Conservation (phyloP, 2,888 invertebrate genomes). For the Anthrax anthrax region DNA sequence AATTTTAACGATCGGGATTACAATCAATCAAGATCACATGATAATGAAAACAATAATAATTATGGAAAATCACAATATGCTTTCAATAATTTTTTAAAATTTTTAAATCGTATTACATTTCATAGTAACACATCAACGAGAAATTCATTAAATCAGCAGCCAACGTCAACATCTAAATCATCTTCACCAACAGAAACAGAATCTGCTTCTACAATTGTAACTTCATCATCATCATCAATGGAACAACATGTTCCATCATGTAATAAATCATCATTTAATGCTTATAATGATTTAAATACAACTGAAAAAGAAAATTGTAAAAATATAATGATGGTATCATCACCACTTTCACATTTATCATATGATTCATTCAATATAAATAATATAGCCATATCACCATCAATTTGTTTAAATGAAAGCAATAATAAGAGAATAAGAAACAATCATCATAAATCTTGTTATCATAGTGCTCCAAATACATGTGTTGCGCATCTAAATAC, state of each 20-base stretch:
- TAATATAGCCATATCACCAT: not conserved
- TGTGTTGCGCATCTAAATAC: not conserved
- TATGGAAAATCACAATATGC: not conserved
- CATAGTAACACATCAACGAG: not conserved
- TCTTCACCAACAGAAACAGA: not conserved
- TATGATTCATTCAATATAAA: not conserved
- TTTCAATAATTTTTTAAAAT: not conserved
- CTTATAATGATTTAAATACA: too few species aligned
- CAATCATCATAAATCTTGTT: not conserved
- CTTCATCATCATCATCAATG: not conserved
- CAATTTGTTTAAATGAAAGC: not conserved
- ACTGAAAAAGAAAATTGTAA: not conserved
- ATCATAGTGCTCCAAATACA: not conserved
- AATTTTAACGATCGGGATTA: too few species aligned
- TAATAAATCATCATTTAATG: not conserved
- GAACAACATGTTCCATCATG: not conserved
- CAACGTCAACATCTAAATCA: not conserved
- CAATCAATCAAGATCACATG: too few species aligned
- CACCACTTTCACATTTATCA: not conserved
- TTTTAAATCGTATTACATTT: not conserved
- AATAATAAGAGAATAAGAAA: too few species aligned
- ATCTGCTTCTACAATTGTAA: not conserved
- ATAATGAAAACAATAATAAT: too few species aligned
- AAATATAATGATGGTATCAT: not conserved
- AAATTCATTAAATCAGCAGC: too few species aligned